Evolutionary conservation across 2,797 vertebrate species (phyloP), one percentile per base, ranked within the genome.

Genomic region (Vespertilio murinus): DNA sequence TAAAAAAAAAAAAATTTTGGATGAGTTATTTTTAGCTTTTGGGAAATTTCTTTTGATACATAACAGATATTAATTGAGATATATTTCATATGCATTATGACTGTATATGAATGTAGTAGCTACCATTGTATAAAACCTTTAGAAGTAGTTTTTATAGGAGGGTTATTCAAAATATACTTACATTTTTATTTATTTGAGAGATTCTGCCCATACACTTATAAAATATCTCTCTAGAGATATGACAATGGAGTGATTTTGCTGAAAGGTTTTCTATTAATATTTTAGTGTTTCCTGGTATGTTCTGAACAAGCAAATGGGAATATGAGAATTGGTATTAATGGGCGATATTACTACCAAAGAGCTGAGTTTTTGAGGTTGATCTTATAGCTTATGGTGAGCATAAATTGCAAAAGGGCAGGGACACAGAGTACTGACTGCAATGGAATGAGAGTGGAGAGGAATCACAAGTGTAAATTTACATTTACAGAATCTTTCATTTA

Each of bases 1-100:
- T 81, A 91, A 94, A 89, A 18, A 90, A 94, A 89, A 18, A 90
- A 86, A 67, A 91, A 40, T 65, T 89, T 59, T 87, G 35, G 20
- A 12, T 28, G 38, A 82, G 6, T 81, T 30, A 56, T 4, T 54
- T 67, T 70, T 74, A 91, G 40, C 10, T 95, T 95, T 73, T 25
- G 33, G 47, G 33, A n/a, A 87, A 82, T 75, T 83, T 52, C 4
- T 89, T 78, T 91, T 49, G 65, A 3, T 59, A 61, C 23, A 2
- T 77, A 16, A 10, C 4, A 83, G 81, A 52, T 0, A 64, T 80
- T 93, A 82, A 87, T 64, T 87, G 77, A 96, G n/a, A 93, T 61
- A 11, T 69, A 79, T 90, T 95, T 88, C 33, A 73, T 10, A 30
- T 18, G 81, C 17, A 33, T 81, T 56, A 74, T 85, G 70, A 85